A percentile compares a stretch with the other conserved stretches of the same genome.
These are phyloP conservation scores for Phaethon lepturus DNA, from an alignment of 2,113 vertebrate species.

Conservation along the genomic window DNA sequence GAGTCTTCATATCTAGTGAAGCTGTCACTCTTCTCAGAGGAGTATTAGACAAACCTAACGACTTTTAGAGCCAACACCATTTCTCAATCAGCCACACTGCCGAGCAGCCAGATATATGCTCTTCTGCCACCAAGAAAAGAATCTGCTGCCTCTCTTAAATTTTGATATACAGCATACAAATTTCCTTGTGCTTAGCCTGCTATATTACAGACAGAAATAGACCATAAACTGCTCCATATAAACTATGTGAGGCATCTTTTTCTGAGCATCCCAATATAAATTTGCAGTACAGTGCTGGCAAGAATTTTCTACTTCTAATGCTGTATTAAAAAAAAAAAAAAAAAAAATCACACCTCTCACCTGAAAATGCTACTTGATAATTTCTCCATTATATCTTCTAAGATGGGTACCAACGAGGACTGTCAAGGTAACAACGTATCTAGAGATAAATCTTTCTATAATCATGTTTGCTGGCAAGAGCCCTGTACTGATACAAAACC, in stretches of 20 bases:
- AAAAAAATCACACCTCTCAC: constrained; percentile 65
- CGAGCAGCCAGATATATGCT: neutral
- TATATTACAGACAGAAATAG: neutral
- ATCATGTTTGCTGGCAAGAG: neutral
- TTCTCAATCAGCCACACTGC: neutral
- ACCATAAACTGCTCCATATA: neutral
- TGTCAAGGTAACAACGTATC: constrained; percentile 72
- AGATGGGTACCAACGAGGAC: constrained; percentile 82
- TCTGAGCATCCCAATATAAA: neutral
- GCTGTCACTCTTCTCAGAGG: neutral
- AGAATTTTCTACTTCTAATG: neutral
- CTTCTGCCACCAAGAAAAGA: neutral
- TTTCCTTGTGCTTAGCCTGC: neutral
- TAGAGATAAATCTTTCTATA: neutral
- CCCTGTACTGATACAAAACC: neutral
- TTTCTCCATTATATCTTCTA: constrained; percentile 95
- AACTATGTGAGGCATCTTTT: neutral
- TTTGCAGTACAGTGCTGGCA: neutral
- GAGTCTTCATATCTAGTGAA: neutral
- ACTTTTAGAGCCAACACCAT: neutral
- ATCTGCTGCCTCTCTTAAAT: neutral
- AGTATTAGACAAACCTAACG: neutral
- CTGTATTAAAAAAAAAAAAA: neutral
- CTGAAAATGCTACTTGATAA: constrained; percentile 87
- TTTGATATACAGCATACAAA: neutral